Conservation (phyloP, 2,888 invertebrate species). For the Orchestes rusci region DNA sequence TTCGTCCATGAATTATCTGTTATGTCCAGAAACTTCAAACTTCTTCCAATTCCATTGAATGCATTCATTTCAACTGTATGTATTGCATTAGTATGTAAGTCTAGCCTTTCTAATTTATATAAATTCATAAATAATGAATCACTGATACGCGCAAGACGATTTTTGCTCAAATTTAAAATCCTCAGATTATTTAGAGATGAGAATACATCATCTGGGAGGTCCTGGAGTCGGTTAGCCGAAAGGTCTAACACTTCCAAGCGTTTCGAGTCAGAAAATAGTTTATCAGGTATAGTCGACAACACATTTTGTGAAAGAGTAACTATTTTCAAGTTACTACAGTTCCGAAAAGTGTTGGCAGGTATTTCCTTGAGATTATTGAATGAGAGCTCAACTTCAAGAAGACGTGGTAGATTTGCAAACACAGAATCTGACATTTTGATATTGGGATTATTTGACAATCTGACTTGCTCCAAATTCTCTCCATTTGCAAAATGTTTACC, state of each 20-base stretch:
- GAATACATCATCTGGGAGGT: constrained; percentile 56
- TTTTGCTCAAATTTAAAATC: constrained; percentile 21
- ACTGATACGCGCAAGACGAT: constrained; percentile 20
- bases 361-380: constrained; percentile 46
- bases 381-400: constrained; percentile 27
- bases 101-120: constrained; percentile 15
- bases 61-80: constrained; percentile 53
- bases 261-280: constrained; percentile 56
- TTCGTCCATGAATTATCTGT: constrained; percentile 29
- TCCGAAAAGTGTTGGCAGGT: constrained; percentile 56
- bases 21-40: constrained; percentile 29
- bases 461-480: constrained; percentile 49
- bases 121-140: constrained; percentile 17
- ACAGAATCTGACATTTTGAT: constrained; percentile 33
- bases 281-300: constrained; percentile 42
- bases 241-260: constrained; percentile 62
- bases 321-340: constrained; percentile 51
- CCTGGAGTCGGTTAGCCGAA: constrained; percentile 56
- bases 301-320: constrained; percentile 57
- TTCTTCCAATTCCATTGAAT: constrained; percentile 24
- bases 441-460: constrained; percentile 41
- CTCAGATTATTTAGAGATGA: constrained; percentile 35
- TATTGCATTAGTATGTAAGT: constrained; percentile 54
- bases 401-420: constrained; percentile 48
- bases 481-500: constrained; percentile 55